Base-by-base conservation (phyloP, 2,797 vertebrate genomes). In the Microctenopoma stevenorrisi region DNA sequence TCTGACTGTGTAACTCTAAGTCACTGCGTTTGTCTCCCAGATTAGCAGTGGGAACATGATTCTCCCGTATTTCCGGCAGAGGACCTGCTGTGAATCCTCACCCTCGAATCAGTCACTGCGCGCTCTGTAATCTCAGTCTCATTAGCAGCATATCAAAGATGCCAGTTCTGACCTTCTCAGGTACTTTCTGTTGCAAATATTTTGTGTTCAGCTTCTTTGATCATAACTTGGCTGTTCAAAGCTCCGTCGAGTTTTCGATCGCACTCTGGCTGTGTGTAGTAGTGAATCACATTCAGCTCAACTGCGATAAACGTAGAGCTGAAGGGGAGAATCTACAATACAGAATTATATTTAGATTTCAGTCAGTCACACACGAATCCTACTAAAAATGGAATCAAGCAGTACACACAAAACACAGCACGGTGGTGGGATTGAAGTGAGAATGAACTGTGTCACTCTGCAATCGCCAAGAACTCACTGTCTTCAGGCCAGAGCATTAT, bases 191-290 rank as follows among this genome's bases (percentile, higher is more conserved):
- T n/a, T 15, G 13, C 30, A 38, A 43, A 64, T 52, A 37, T 67
- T 68, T 55, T 5, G 66, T 57, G 15, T 58, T 63, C 51, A 53
- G 62, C 37, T 67, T 58, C 52, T 74, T 68, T 78, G 51, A 81
- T 76, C n/a, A 7, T 0, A 26, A 35, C 43, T 68, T 35, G 22
- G 52, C 18, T 40, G 18, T 50, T 44, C 9, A 10, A 9, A 37
- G 50, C 35, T 14, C 12, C 44, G 55, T 49, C 28, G n/a, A 9
- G 16, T 28, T 50, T 46, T 64, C 49, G 5, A 60, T 67, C 38
- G 42, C 28, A 28, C n/a, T 50, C 43, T 54, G 22, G 26, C 5
- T 26, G 25, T n/a, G 2, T 37, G 35, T 4, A 7, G 25, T 16
- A 1, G 18, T 13, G 3, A 7, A 10, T 53, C 13, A 30, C 33